Conservation (phyloP, 2,797 vertebrate species). For the Enteromius unitaeniatus region DNA sequence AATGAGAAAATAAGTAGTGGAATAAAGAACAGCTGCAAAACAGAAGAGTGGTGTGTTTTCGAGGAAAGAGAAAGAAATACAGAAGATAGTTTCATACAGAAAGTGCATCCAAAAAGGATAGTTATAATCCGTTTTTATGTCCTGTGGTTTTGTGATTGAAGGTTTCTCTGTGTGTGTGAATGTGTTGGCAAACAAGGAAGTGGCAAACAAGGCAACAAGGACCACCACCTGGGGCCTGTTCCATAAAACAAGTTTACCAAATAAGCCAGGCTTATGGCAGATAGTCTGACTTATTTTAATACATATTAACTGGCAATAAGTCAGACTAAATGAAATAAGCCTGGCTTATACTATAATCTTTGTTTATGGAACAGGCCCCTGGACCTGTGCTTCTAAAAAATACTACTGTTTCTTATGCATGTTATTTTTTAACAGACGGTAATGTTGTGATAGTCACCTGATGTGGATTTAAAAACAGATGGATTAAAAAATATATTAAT, state of each 20-base stretch:
- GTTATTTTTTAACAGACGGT: neutral
- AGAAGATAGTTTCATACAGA: constrained; percentile 17
- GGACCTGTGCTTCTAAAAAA: neutral
- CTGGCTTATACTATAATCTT: no score
- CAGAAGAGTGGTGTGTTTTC: constrained; percentile 39
- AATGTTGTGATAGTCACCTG: neutral
- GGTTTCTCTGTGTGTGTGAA: neutral
- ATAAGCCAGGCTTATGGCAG: no score
- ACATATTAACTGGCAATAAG: no score
- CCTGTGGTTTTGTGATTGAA: neutral
- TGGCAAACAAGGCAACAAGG: no score
- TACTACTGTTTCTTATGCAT: neutral
- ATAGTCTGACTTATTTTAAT: no score
- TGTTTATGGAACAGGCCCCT: no score
- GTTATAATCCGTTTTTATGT: neutral
- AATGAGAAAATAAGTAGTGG: constrained; percentile 60
- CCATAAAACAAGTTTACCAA: no score
- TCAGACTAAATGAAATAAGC: no score
- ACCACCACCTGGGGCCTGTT: no score
- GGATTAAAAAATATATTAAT: neutral
- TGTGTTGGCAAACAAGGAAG: constrained; percentile 50
- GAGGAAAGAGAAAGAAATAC: constrained; percentile 15
- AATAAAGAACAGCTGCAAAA: constrained; percentile 66
- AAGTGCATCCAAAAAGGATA: neutral
- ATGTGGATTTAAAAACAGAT: neutral